These are phyloP conservation scores for Macrophya alboannulata DNA, from an alignment of 2,888 invertebrate genomes.

Conservation along the genomic window DNA sequence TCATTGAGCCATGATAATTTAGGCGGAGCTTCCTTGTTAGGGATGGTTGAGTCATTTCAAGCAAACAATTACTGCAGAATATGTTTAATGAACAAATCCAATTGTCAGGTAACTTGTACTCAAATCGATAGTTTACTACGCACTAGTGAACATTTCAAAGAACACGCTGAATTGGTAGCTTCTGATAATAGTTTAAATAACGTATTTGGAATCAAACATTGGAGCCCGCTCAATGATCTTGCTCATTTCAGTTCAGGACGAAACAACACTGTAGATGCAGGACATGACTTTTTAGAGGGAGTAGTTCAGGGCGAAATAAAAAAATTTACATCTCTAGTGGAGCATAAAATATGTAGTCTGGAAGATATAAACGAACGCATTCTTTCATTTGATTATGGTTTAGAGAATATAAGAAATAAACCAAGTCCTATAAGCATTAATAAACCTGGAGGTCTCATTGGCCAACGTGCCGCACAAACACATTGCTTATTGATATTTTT, in stretches of 20 bases:
- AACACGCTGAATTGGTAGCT: conserved; percentile 44
- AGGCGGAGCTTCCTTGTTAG: conserved; percentile 53
- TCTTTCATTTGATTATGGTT: conserved; percentile 58
- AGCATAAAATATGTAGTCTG: conserved; percentile 26
- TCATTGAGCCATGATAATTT: conserved; percentile 18
- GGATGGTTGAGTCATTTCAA: conserved; percentile 64
- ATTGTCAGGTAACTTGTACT: conserved; percentile 55
- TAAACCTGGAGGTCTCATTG: conserved; percentile 48
- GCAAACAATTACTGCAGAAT: conserved; percentile 62
- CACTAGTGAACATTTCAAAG: conserved; percentile 54
- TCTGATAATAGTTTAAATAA: conserved; percentile 29
- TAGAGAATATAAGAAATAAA: conserved; percentile 47
- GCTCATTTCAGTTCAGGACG: conserved; percentile 57
- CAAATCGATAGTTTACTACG: conserved; percentile 51
- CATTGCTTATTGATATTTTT: conserved; percentile 55
- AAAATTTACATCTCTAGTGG: conserved; percentile 55
- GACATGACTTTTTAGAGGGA: conserved; percentile 63
- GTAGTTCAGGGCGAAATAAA: conserved; percentile 61
- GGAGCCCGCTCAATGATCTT: conserved; percentile 25
- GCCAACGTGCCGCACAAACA: conserved; percentile 61
- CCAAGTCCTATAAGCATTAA: conserved; percentile 44
- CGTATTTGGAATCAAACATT: conserved; percentile 59
- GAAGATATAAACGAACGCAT: conserved; percentile 56
- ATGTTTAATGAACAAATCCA: conserved; percentile 57
- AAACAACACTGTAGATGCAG: conserved; percentile 59